Conservation (phyloP, 2,113 vertebrate species). For the Pelodiscus sinensis region DNA sequence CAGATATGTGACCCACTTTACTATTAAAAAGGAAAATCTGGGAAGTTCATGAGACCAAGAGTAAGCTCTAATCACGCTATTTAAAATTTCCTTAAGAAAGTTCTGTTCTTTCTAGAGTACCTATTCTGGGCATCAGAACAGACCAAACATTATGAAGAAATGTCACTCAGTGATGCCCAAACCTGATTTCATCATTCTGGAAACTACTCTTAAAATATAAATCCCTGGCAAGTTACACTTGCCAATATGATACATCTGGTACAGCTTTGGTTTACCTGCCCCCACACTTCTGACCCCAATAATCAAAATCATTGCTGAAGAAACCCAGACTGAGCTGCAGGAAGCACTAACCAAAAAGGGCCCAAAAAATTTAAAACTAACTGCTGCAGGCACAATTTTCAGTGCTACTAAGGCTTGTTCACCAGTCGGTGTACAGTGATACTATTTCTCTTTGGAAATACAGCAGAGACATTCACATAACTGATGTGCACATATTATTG, state of each 20-base stretch:
- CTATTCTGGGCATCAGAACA: not conserved
- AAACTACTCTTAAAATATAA: not conserved
- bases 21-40: not conserved
- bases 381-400: not conserved
- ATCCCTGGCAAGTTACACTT: not conserved
- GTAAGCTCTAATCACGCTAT: not conserved
- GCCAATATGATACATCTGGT: not conserved
- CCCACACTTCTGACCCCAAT: not conserved
- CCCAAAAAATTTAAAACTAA: rapidly evolving
- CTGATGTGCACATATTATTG: rapidly evolving
- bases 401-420: not conserved
- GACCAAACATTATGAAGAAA: not conserved
- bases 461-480: rapidly evolving
- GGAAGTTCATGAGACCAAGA: not conserved
- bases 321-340: not conserved
- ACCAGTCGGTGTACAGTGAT: not conserved
- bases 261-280: not conserved
- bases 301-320: not conserved
- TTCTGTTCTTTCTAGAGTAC: not conserved
- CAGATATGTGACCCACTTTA: rapidly evolving
- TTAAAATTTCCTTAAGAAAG: not conserved
- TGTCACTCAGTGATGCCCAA: not conserved
- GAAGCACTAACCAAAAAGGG: rapidly evolving
- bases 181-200: not conserved
- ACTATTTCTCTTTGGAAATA: not conserved